These are phyloP conservation scores for Pangasius sanitwongsei DNA, from an alignment of 2,797 vertebrate species.

Conservation along the genomic window DNA sequence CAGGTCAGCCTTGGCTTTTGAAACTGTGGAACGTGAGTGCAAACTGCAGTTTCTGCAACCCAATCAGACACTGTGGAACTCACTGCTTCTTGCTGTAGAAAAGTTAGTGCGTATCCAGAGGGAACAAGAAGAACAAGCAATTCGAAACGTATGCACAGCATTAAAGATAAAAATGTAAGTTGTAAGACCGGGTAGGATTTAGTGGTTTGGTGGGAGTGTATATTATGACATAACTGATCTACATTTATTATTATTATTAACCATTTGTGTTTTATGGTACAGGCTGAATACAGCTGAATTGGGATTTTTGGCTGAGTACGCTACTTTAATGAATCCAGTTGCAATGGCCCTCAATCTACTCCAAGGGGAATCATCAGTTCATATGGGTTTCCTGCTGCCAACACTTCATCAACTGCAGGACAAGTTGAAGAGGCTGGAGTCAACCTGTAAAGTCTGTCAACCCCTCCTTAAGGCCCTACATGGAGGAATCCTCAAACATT, in stretches of 20 bases:
- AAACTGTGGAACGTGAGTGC: conserved; percentile 29
- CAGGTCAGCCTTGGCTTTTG: conserved; percentile 38
- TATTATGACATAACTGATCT: not conserved
- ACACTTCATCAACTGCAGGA: not conserved
- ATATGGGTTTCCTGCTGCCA: conserved; percentile 45
- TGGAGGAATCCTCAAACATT: not conserved
- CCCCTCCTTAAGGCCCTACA: too few relatives aligned
- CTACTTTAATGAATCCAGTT: conserved; percentile 40
- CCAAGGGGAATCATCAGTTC: conserved; percentile 47
- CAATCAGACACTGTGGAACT: conserved; percentile 32
- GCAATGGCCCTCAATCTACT: conserved; percentile 30
- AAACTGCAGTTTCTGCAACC: conserved; percentile 33
- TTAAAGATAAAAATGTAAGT: conserved; percentile 26
- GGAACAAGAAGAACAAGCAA: conserved; percentile 19
- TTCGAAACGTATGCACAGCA: conserved; percentile 7
- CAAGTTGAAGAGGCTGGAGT: too few relatives aligned
- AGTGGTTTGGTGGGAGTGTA: too few relatives aligned
- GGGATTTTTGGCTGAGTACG: conserved; percentile 9
- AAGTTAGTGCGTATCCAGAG: not conserved
- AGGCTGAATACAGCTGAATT: conserved; percentile 9
- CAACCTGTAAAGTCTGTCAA: too few relatives aligned
- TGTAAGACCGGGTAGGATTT: not conserved
- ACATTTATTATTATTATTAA: not conserved
- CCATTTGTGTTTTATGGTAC: not conserved
- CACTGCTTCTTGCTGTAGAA: conserved; percentile 24